Base-by-base conservation (phyloP, 2,888 invertebrate species). In the Poecilobothrus nobilitatus region DNA sequence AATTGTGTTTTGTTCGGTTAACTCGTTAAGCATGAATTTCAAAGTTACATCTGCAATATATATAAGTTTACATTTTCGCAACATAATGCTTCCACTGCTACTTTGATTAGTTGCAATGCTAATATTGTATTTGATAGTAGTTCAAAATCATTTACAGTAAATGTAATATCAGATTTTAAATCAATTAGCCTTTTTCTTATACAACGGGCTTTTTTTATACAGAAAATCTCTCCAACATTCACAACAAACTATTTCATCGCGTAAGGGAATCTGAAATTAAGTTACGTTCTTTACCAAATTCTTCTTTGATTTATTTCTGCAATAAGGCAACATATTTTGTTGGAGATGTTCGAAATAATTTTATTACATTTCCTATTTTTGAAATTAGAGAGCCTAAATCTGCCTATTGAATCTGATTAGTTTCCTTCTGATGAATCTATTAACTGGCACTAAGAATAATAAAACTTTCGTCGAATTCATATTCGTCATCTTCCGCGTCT, bases 211-310 rank as follows among this genome's bases (percentile, higher is more conserved):
- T n/a, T n/a, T n/a, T n/a, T n/a, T n/a, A n/a, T n/a, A n/a, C 61
- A 3, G n/a, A n/a, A 7, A 61, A 61, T 62, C n/a, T 61, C 66
- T n/a, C 61, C 33, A 6, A 66, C 6, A n/a, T 66, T 66, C 37
- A 20, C n/a, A 67, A 37, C 44, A 72, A 68, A 67, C 71, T 72
- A 34, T 66, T 67, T 68, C 71, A 72, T 37, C 70, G 63, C 21
- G 71, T 72, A 67, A 67, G 66, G 66, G 68, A 70, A 66, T 72
- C 70, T 34, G 71, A 66, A 37, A 65, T 62, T 66, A 71, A 62
- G 62, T 68, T 34, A 18, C 68, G 18, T 67, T 70, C 69, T 70
- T 68, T 66, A 34, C 67, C 66, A 44, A 68, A 65, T 70, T 70
- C 65, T 65, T 65, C 44, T 63, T 37, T 66, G 4, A 61, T 66